Conservation (phyloP, 2,113 vertebrate species). For the Petrocephalus microphthalmus region DNA sequence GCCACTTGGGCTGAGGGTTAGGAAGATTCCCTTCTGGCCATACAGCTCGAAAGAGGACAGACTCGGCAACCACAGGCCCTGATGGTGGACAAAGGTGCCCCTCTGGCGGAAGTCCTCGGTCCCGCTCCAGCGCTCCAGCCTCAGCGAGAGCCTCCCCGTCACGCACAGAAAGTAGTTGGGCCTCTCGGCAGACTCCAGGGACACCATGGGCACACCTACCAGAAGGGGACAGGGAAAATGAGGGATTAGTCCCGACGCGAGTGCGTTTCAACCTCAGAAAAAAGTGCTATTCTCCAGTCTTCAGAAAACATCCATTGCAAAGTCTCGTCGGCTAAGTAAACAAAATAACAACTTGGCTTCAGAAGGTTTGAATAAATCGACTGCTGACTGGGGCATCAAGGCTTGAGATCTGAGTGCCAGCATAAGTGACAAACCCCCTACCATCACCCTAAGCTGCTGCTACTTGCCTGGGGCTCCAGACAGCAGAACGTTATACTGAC, state of each 20-base stretch:
- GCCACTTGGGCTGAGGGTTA: conserved; percentile 64
- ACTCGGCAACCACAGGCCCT: conserved; percentile 78
- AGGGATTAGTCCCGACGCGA: background rate
- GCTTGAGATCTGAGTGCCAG: background rate
- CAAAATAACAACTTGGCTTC: background rate
- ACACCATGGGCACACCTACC: conserved; percentile 75
- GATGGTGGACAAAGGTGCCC: conserved; percentile 89
- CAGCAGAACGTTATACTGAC: background rate
- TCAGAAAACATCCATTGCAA: background rate
- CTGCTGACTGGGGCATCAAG: background rate
- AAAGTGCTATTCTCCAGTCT: background rate
- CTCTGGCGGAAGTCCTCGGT: conserved; percentile 65
- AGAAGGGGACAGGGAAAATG: background rate
- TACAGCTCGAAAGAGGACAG: conserved; percentile 80
- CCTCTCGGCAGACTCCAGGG: conserved; percentile 88
- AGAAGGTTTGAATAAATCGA: background rate
- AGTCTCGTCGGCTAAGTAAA: background rate
- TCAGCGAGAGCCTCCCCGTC: conserved; percentile 58
- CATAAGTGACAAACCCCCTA: background rate
- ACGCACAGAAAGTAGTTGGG: conserved; percentile 88
- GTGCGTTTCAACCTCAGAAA: background rate
- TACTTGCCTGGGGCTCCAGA: background rate
- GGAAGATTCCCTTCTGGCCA: conserved; percentile 80
- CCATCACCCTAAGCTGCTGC: background rate
- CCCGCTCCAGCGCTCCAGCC: conserved; percentile 74